These are phyloP conservation scores for Antheraea mylitta DNA, from an alignment of 1,140 invertebrate species.

Conservation along the genomic window DNA sequence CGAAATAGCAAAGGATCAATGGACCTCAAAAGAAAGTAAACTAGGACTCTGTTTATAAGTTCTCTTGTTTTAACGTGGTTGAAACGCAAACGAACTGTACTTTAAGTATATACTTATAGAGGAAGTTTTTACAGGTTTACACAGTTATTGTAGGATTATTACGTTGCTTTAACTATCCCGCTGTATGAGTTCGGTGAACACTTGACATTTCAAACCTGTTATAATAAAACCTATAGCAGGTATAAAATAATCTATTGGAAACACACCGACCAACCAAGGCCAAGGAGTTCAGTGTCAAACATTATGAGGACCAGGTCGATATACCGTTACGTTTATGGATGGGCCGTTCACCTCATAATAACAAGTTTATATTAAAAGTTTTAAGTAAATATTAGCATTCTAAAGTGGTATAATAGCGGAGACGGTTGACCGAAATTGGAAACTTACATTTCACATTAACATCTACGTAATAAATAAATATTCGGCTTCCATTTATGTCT, in stretches of 20 bases:
- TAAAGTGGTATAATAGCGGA: background rate
- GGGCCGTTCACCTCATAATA: background rate
- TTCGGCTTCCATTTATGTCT: no score
- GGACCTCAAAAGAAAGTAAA: no score
- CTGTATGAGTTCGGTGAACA: background rate
- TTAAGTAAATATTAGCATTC: background rate
- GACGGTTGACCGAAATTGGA: background rate
- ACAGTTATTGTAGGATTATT: background rate
- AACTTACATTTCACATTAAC: background rate
- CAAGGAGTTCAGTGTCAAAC: background rate
- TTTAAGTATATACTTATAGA: no score
- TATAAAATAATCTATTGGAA: background rate
- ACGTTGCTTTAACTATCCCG: no score
- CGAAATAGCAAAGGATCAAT: no score
- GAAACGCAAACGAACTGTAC: no score
- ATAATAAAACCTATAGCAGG: background rate
- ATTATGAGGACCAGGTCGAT: background rate
- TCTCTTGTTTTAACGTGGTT: no score
- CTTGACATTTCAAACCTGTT: background rate
- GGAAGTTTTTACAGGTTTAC: background rate
- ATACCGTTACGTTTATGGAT: background rate
- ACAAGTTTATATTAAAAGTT: background rate
- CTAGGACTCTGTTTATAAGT: no score
- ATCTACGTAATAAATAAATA: background rate
- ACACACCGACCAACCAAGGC: background rate